Base-by-base conservation (phyloP, 2,888 invertebrate genomes). In the Gonocerus acuteangulatus region DNA sequence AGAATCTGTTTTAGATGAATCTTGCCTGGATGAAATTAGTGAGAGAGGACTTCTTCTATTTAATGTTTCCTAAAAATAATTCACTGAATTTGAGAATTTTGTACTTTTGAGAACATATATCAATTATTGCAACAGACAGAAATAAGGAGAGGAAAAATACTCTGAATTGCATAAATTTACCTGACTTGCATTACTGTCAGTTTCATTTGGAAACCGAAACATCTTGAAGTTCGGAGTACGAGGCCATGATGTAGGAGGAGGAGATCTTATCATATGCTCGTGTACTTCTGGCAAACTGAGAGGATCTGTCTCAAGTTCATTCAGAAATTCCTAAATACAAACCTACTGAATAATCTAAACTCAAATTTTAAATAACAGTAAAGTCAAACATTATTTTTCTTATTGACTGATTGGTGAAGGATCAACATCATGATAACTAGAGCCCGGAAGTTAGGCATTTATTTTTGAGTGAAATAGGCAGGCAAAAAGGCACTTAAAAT, bases 211-310 rank as follows among this genome's bases (percentile, higher is more conserved):
- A 70, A 82, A 82, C 66, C 79, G 77, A 70, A 82, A 82, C 60
- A 79, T 74, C 68, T 72, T 74, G 68, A 74, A 77, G 70, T 76
- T 77, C n/a, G 81, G 80, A 42, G 79, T 78, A 68, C 78, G 77
- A 23, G 87, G 85, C 86, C 87, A 87, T 66, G 82, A 83, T 18
- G 82, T 86, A 0, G 89, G 89, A 2, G 89, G 89, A 23, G 89
- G 89, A 67, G 87, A 87, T 63, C 89, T 78, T 54, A 89, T 87
- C 80, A 89, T 82, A 72, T 89, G 87, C 71, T 89, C 86, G 70
- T 89, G 89, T 60, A 88, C 84, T 74, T 87, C 87, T 65, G 86
- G 86, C 63, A 88, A 74, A 21, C 85, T 84, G 66, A 87, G 72
- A 0, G 87, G 86, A 72, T 87, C 87, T 51, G 84, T 80, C 71